Evolutionary conservation across 2,888 invertebrate species (phyloP).

Genomic region (Conistra vaccinii): DNA sequence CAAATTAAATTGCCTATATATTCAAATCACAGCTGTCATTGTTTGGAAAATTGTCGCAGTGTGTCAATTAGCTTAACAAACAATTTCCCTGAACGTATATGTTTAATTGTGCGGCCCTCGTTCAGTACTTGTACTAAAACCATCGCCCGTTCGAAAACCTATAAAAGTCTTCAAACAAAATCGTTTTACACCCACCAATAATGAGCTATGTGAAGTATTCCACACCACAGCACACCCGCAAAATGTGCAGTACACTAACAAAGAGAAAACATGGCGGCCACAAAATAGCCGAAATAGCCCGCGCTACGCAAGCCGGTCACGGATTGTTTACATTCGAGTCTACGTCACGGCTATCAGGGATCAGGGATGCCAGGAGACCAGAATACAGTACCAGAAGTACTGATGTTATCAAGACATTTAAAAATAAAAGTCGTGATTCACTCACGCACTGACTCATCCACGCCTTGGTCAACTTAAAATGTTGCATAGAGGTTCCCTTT

Average conservation of each 20-base stretch:
- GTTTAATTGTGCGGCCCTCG: neutral
- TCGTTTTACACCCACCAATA: conserved; percentile 5
- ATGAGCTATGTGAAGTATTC: conserved; percentile 23
- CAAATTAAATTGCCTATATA: neutral
- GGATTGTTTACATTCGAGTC: conserved; percentile 73
- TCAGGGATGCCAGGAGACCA: conserved; percentile 36
- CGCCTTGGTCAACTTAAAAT: neutral
- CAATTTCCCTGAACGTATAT: neutral
- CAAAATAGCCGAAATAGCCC: conserved; percentile 68
- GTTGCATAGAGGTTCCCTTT: neutral
- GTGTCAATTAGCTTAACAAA: neutral
- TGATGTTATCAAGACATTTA: neutral
- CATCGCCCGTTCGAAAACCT: neutral
- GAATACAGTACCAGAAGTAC: neutral
- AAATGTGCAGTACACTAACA: conserved; percentile 56
- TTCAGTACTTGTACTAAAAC: neutral
- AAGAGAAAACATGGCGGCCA: conserved; percentile 48
- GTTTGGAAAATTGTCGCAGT: neutral
- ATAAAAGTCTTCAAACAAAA: conserved; percentile 36
- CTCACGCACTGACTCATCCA: neutral
- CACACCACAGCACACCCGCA: conserved; percentile 18
- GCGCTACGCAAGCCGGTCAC: conserved; percentile 68
- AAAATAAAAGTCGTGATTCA: neutral
- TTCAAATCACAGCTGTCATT: neutral
- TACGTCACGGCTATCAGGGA: conserved; percentile 54